Percentiles rank a stretch among this genome's conserved stretches.
These are phyloP conservation scores for Drosophila pegasa DNA, from an alignment of 2,888 invertebrate species.

Conservation along the genomic window DNA sequence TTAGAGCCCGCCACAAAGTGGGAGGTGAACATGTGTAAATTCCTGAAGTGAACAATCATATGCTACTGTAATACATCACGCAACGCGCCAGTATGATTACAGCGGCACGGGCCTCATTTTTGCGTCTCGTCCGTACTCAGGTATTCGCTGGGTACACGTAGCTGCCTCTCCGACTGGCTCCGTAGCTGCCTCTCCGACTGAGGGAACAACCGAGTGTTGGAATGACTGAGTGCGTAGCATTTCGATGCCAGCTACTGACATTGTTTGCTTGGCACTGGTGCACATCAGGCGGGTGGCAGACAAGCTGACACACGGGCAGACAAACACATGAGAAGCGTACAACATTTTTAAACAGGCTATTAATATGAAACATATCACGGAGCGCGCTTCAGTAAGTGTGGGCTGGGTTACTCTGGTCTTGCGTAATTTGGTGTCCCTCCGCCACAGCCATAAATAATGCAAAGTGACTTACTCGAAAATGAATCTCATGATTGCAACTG, in stretches of 20 bases:
- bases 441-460: slow-evolving; percentile 66
- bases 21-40: slow-evolving; percentile 73
- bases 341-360: slow-evolving; percentile 76
- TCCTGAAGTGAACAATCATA: slow-evolving; percentile 79
- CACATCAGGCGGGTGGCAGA: slow-evolving; percentile 32
- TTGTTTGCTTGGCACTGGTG: slow-evolving; percentile 46
- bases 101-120: slow-evolving; percentile 49
- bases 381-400: slow-evolving; percentile 8
- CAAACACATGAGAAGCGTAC: slow-evolving; percentile 36
- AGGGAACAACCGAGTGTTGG: slow-evolving; percentile 25
- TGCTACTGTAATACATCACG: slow-evolving; percentile 75
- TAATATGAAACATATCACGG: slow-evolving; percentile 67
- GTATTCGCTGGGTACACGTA: slow-evolving; percentile 12
- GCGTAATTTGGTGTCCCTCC: slow-evolving; percentile 40
- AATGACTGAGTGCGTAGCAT: slow-evolving; percentile 43
- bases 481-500: slow-evolving; percentile 59
- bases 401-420: slow-evolving; percentile 27
- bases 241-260: slow-evolving; percentile 36
- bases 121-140: slow-evolving; percentile 16
- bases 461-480: slow-evolving; percentile 52
- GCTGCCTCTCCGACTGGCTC: slow-evolving; percentile 16
- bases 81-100: slow-evolving; percentile 50
- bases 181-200: slow-evolving; percentile 21
- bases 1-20: neutral
- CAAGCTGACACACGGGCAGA: slow-evolving; percentile 31